A percentile compares a stretch with the other conserved stretches of the same genome.
Evolutionary conservation across 37 sponge, comb jelly and placozoan genomes (phyloP).

Genomic region (Halisarca cf. caerulea): DNA sequence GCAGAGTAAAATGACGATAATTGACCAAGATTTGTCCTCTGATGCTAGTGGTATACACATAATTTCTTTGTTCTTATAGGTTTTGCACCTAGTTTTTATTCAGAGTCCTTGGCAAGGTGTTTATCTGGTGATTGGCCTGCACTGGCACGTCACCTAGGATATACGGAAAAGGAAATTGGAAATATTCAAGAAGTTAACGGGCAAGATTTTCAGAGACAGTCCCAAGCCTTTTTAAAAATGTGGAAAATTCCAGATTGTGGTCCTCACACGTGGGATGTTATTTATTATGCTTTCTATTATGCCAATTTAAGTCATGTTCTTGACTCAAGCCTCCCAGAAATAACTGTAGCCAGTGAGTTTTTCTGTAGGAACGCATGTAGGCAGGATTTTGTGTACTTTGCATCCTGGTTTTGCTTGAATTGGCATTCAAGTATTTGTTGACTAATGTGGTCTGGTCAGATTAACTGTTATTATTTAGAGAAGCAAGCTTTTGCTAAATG

Average conservation of each 20-base stretch:
- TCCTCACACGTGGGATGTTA: not conserved
- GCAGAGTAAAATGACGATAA: too few species aligned
- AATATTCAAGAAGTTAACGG: not conserved
- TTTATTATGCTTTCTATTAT: not conserved
- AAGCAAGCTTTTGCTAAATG: too few species aligned
- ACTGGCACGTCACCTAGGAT: slow-evolving; percentile 4
- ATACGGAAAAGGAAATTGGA: slow-evolving; percentile 1
- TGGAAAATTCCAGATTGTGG: slow-evolving; percentile 18
- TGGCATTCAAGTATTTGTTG: too few species aligned
- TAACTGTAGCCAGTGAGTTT: not conserved
- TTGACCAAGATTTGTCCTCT: too few species aligned
- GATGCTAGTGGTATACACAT: not conserved
- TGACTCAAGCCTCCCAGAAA: not conserved
- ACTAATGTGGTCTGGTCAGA: too few species aligned
- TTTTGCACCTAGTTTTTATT: not conserved
- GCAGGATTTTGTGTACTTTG: too few species aligned
- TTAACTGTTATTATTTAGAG: too few species aligned
- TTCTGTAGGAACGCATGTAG: too few species aligned
- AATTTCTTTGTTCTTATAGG: not conserved
- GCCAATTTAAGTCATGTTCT: not conserved
- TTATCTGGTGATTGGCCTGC: not conserved
- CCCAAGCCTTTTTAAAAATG: not conserved
- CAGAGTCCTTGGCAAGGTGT: not conserved
- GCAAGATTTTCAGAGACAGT: not conserved
- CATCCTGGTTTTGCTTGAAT: too few species aligned